Evolutionary conservation across 2,888 invertebrate genomes (phyloP), one percentile per base, ranked within the genome.

Genomic region (Drosophila antonietae): DNA sequence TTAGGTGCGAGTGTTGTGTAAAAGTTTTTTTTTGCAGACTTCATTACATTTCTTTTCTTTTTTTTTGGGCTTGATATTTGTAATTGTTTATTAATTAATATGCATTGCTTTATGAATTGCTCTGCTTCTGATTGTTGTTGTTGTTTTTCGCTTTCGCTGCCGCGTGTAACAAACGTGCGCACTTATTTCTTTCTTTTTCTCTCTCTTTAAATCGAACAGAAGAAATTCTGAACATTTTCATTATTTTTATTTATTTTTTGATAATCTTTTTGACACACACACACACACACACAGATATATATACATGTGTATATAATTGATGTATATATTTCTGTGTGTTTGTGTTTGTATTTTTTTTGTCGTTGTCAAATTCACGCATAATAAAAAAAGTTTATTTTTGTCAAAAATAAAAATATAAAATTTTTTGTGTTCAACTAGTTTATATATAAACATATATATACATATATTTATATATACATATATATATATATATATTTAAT

Each of bases 1-100:
- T 90, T 87, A 87, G 89, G 89, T 76, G 67, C 90, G 84, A 89
- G 89, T 90, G 90, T 87, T 87, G 90, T 90, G 90, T 87, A 87
- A 87, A 87, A 78, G 74, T 55, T 68, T 75, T 49, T 44, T 46
- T 31, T 49, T 49, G 43, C 31, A 33, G 14, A 33, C 28, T 57
- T 59, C 58, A 39, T 66, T 77, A 44, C 65, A 55, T 68, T 60
- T 59, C 58, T 44, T 66, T 77, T 47, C 65, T 55, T 68, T 60
- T 53, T 44, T 66, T 47, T 65, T n/a, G 65, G 46, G 70, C 60
- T 63, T 58, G 35, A 64, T 57, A 63, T 67, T 66, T 68, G 60
- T 46, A 79, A 80, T 78, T 73, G 73, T 81, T 74, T 81, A 75
- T 79, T 79, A 80, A 81, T 69, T 83, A 68, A 77, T 74, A 72